Conservation (phyloP, 2,113 vertebrate species). For the Cinclus mexicanus region DNA sequence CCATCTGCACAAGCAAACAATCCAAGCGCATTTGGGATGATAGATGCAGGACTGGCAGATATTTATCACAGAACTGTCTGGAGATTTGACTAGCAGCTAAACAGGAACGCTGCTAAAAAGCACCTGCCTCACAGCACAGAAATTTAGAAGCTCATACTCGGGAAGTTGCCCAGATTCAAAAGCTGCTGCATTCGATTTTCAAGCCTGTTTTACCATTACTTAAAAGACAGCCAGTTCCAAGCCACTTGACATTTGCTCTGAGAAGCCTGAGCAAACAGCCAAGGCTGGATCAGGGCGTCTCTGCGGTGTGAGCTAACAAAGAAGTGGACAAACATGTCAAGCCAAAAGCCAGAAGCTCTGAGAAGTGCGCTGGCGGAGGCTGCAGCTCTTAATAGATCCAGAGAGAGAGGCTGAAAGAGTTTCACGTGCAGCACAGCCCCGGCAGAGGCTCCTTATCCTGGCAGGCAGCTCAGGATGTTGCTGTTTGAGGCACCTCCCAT, state of each 20-base stretch:
- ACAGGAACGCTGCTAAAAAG: not conserved
- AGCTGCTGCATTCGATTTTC: not conserved
- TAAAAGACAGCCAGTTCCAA: not conserved
- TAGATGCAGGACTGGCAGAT: not conserved
- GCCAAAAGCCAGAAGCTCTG: not conserved
- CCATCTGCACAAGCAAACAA: not conserved
- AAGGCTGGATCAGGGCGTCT: not conserved
- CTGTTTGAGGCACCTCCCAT: not conserved
- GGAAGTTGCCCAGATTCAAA: not conserved
- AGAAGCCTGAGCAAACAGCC: slow-evolving; percentile 27
- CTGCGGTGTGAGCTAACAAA: not conserved
- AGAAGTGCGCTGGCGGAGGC: not conserved
- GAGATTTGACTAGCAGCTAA: not conserved
- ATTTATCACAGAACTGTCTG: not conserved
- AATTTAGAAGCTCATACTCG: not conserved
- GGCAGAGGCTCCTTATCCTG: fast-evolving
- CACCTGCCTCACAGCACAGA: not conserved
- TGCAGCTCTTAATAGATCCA: not conserved
- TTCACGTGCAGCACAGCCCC: fast-evolving
- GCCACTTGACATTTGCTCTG: slow-evolving; percentile 2
- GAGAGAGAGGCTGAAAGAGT: not conserved
- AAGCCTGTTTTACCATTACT: not conserved
- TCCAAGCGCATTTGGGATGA: not conserved
- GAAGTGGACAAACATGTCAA: not conserved
- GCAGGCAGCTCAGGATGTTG: not conserved